Percentiles rank a stretch among this genome's conserved stretches.
Conservation (phyloP, 2,113 vertebrate genomes). For the Alligator sinensis region DNA sequence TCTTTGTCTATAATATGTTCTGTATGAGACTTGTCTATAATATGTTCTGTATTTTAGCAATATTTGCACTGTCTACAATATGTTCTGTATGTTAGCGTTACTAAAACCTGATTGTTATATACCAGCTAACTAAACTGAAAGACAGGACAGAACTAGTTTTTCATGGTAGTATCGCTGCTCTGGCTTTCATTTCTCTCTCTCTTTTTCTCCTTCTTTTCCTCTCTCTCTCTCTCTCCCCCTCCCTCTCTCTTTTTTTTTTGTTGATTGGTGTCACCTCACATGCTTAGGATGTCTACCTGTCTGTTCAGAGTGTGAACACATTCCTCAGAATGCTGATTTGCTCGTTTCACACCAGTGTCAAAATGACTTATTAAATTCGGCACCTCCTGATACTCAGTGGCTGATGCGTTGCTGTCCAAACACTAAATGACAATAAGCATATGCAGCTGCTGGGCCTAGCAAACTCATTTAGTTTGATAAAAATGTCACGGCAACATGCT, state of each 20-base stretch:
- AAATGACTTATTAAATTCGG: constrained; percentile 85
- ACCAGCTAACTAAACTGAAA: constrained; percentile 35
- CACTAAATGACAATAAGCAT: constrained; percentile 85
- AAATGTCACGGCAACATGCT: constrained; percentile 82
- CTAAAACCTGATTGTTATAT: constrained; percentile 53
- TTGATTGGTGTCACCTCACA: constrained; percentile 85
- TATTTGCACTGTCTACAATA: not conserved
- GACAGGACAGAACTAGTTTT: constrained; percentile 47
- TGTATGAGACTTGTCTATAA: not conserved
- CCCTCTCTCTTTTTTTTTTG: constrained; percentile 68
- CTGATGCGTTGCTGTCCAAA: constrained; percentile 83
- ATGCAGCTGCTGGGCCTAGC: constrained; percentile 80
- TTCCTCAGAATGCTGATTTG: constrained; percentile 83
- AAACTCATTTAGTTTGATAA: constrained; percentile 85
- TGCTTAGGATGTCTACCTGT: constrained; percentile 83
- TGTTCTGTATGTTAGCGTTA: not conserved
- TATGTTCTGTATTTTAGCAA: not conserved
- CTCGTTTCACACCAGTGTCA: constrained; percentile 85
- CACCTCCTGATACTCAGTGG: constrained; percentile 76
- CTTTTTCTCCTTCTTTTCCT: constrained; percentile 53
- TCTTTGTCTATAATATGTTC: not conserved
- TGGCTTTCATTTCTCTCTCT: constrained; percentile 46
- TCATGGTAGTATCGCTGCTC: constrained; percentile 25
- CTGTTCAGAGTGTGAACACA: constrained; percentile 84
- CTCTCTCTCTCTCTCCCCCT: constrained; percentile 67